Evolutionary conservation across 1,140 invertebrate species (phyloP).

Genomic region (Agrilus planipennis): DNA sequence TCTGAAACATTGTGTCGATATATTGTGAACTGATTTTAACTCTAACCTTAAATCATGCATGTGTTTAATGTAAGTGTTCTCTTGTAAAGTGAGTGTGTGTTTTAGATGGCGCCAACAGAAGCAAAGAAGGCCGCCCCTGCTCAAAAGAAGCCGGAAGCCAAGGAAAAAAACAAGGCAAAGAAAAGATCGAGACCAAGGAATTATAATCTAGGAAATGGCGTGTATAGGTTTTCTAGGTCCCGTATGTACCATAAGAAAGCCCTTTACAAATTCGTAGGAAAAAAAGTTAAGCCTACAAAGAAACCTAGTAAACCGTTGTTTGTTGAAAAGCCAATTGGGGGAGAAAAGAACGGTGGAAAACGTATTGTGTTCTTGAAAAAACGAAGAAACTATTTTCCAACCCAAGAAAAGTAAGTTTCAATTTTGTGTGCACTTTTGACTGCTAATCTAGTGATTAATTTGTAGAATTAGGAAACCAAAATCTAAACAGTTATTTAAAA

Average conservation of each 20-base stretch:
- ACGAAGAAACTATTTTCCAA: slow-evolving; percentile 65
- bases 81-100: too few species aligned
- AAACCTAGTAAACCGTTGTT: slow-evolving; percentile 56
- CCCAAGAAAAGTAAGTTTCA: slow-evolving; percentile 32
- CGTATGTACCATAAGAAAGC: slow-evolving; percentile 68
- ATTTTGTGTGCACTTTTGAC: neutral
- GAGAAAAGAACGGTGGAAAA: slow-evolving; percentile 90
- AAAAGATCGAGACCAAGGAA: slow-evolving; percentile 43
- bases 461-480: slow-evolving; percentile 44
- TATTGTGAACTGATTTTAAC: too few species aligned
- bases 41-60: too few species aligned
- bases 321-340: slow-evolving; percentile 79
- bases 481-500: slow-evolving; percentile 55
- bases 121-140: neutral
- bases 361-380: slow-evolving; percentile 73
- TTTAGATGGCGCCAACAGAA: slow-evolving; percentile 9
- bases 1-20: too few species aligned
- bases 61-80: too few species aligned
- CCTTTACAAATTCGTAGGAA: slow-evolving; percentile 46
- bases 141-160: slow-evolving; percentile 5
- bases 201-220: slow-evolving; percentile 61
- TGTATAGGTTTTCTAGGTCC: slow-evolving; percentile 59
- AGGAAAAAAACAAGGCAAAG: slow-evolving; percentile 29
- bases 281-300: slow-evolving; percentile 40
- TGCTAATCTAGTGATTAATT: slow-evolving; percentile 21